These are phyloP conservation scores for Xestobium rufovillosum DNA, from an alignment of 2,888 invertebrate genomes.

Conservation along the genomic window DNA sequence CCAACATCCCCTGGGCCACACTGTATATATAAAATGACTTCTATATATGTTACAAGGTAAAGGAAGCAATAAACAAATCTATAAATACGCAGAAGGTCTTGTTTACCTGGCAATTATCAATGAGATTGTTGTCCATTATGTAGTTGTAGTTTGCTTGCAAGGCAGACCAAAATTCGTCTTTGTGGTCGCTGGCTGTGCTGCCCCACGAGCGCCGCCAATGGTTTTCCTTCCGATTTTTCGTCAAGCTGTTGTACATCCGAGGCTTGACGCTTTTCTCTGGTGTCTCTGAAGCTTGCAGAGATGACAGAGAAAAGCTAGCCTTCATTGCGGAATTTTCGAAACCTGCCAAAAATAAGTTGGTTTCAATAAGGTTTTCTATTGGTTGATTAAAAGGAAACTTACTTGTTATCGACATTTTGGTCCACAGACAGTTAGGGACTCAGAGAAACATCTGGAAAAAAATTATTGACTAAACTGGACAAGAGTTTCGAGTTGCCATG, in stretches of 20 bases:
- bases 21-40: too few species aligned
- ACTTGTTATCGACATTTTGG: too few species aligned
- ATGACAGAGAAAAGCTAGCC: slow-evolving; percentile 75
- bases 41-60: too few species aligned
- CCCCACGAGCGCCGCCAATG: slow-evolving; percentile 75
- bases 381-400: too few species aligned
- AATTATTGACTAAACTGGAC: neutral
- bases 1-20: too few species aligned
- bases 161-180: slow-evolving; percentile 88
- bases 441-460: too few species aligned
- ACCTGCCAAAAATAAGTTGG: slow-evolving; percentile 52
- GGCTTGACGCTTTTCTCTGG: slow-evolving; percentile 50
- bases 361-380: too few species aligned
- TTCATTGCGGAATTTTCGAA: slow-evolving; percentile 64
- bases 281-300: slow-evolving; percentile 57
- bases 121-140: slow-evolving; percentile 90
- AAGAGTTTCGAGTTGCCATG: too few species aligned
- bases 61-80: slow-evolving; percentile 6
- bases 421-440: too few species aligned
- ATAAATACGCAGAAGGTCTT: slow-evolving; percentile 6
- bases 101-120: slow-evolving; percentile 71
- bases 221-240: slow-evolving; percentile 57
- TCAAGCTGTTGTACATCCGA: slow-evolving; percentile 78
- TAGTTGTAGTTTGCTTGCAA: slow-evolving; percentile 88
- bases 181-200: slow-evolving; percentile 62